A percentile compares a stretch with the other conserved stretches of the same genome.
Conservation (phyloP, 2,113 vertebrate genomes). For the Hemibagrus wyckioides region DNA sequence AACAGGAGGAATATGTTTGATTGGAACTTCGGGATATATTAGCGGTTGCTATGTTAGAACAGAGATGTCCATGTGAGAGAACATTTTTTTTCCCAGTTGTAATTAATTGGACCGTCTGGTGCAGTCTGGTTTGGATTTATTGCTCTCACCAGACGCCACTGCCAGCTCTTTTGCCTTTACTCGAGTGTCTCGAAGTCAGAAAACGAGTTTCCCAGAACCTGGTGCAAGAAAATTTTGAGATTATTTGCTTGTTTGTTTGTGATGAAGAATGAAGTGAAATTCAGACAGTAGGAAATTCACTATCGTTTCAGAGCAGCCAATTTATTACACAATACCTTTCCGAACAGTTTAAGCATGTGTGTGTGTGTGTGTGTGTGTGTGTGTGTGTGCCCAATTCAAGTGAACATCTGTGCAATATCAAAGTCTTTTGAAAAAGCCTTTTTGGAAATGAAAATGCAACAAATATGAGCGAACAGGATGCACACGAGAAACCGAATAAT, state of each 20-base stretch:
- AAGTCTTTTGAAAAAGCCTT: neutral
- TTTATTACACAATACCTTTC: neutral
- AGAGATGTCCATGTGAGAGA: neutral
- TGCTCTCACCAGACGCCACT: conserved; percentile 60
- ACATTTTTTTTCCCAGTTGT: conserved; percentile 49
- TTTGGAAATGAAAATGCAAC: conserved; percentile 12
- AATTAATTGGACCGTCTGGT: conserved; percentile 53
- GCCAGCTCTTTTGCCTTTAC: conserved; percentile 57
- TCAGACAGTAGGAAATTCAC: conserved; percentile 28
- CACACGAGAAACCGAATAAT: neutral
- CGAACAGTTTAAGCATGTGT: neutral
- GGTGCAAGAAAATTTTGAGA: conserved; percentile 51
- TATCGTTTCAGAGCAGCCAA: neutral
- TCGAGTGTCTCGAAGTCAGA: conserved; percentile 52
- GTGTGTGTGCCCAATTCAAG: neutral
- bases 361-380: neutral
- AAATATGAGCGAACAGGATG: neutral
- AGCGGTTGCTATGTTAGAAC: neutral
- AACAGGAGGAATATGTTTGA: neutral
- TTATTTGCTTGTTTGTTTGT: neutral
- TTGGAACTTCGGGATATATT: neutral
- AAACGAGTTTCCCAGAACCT: conserved; percentile 53
- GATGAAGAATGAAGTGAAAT: neutral
- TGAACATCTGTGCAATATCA: conserved; percentile 28
- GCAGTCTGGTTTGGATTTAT: conserved; percentile 69